Conservation (phyloP, 92 coral and sea anemone species). For the Pocillopora grandis region DNA sequence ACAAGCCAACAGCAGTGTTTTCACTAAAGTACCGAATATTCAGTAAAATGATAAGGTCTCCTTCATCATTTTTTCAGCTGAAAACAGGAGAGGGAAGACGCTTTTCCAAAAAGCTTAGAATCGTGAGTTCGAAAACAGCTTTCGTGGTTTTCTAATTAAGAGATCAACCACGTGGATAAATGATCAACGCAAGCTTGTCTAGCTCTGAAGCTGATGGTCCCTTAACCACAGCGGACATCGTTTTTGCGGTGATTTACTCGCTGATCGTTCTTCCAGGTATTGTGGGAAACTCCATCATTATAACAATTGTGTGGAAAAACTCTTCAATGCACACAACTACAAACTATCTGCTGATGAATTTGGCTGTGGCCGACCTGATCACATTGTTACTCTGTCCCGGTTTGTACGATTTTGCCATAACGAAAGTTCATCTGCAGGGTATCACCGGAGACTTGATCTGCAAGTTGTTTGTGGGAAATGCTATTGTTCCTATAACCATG, state of each 20-base stretch:
- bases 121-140: background rate
- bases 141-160: background rate
- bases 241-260: conserved; percentile 38
- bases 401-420: conserved; percentile 48
- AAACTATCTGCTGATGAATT: conserved; percentile 52
- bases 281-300: conserved; percentile 42
- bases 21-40: too few relatives aligned
- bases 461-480: conserved; percentile 61
- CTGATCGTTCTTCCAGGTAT: conserved; percentile 41
- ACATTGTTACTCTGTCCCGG: conserved; percentile 60
- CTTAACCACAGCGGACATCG: conserved; percentile 22
- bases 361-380: conserved; percentile 58
- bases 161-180: background rate
- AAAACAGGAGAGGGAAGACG: too few relatives aligned
- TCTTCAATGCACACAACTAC: conserved; percentile 59
- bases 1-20: background rate
- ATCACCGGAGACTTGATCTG: conserved; percentile 44
- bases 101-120: too few relatives aligned
- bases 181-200: background rate
- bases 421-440: conserved; percentile 41
- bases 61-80: too few relatives aligned
- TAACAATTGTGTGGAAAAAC: conserved; percentile 40
- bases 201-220: background rate
- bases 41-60: too few relatives aligned
- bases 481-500: conserved; percentile 52